Conservation (phyloP, 2,113 vertebrate species). For the Xenotilapia leptura region DNA sequence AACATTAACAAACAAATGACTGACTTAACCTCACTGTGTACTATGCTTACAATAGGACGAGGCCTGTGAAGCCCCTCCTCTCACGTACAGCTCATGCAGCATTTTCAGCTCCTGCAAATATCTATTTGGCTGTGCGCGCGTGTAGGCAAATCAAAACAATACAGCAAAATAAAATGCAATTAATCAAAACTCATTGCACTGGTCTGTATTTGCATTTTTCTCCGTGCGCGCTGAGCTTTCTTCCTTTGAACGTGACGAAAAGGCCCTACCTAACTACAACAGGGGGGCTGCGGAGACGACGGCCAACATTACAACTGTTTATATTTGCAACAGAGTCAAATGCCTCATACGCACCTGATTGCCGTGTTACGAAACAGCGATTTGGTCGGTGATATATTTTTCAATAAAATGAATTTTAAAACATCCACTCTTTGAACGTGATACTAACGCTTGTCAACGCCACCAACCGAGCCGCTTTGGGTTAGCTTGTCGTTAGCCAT, state of each 20-base stretch:
- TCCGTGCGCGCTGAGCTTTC: not conserved
- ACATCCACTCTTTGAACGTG: not conserved
- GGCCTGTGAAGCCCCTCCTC: constrained; percentile 30
- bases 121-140: not conserved
- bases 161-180: accelerated
- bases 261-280: constrained; percentile 31
- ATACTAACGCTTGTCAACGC: not conserved
- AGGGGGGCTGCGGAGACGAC: constrained; percentile 3
- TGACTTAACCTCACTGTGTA: not conserved
- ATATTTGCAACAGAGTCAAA: not conserved
- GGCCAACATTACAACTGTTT: not conserved
- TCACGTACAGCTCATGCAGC: not conserved
- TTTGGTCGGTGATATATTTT: not conserved
- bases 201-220: not conserved
- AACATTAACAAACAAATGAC: not conserved
- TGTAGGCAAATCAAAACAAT: not conserved
- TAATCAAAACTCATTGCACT: too few species aligned
- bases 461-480: not conserved
- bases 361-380: not conserved
- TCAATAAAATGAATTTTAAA: not conserved
- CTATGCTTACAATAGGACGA: not conserved
- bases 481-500: constrained; percentile 11
- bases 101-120: not conserved
- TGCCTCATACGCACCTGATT: not conserved
- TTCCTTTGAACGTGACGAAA: not conserved